Conservation (phyloP, 2,888 invertebrate species). For the Platynereis dumerilii region DNA sequence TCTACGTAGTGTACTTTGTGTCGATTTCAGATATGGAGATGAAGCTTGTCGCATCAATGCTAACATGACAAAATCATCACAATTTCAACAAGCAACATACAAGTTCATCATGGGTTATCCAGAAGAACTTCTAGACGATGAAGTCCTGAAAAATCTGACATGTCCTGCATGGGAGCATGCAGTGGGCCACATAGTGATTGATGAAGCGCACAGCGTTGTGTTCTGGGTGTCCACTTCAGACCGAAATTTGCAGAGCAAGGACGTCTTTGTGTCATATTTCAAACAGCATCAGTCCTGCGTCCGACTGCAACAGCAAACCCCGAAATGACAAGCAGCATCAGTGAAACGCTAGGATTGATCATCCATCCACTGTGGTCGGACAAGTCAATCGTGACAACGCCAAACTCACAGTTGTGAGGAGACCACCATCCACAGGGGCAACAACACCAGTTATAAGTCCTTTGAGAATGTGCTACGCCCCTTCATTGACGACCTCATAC, state of each 20-base stretch:
- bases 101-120: background rate
- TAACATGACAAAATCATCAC: too few species aligned
- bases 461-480: background rate
- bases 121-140: background rate
- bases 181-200: background rate
- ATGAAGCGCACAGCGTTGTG: slow-evolving; percentile 1
- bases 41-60: too few species aligned
- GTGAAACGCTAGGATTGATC: background rate
- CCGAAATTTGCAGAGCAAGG: background rate
- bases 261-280: background rate
- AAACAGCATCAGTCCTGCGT: background rate
- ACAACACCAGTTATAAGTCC: background rate
- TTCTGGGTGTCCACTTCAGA: background rate
- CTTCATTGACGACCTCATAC: background rate
- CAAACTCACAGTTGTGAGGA: background rate
- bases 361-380: background rate
- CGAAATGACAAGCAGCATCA: background rate
- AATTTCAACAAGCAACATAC: background rate
- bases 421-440: background rate
- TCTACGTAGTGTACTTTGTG: too few species aligned
- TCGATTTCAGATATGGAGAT: too few species aligned
- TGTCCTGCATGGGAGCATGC: background rate
- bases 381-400: background rate
- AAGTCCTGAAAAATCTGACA: background rate
- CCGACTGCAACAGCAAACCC: background rate